Base-by-base conservation (phyloP, 1,140 invertebrate genomes). In the Drosophila micromelanica region DNA sequence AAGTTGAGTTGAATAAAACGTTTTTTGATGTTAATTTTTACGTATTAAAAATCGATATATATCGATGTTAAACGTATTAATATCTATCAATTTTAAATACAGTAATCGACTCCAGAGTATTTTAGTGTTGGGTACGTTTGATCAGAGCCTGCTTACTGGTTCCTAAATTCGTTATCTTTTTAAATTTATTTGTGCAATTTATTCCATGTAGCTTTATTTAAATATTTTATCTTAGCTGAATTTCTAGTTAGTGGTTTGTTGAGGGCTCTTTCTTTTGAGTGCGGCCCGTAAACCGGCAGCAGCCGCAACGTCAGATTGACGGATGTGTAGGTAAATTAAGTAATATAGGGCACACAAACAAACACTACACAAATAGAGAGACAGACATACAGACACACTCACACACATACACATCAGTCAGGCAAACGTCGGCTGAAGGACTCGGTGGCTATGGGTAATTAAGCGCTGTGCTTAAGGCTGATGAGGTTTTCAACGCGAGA, bases 401-500 rank as follows among this genome's bases (percentile, higher is more conserved):
- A 49, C 13, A n/a, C 12, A 15, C 35, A 56, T 27, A 35, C 48
- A 43, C 17, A 55, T 40, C 12, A 35, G 38, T 38, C 40, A 61
- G 23, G 20, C 38, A 64, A 35, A 48, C 64, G 15, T 55, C 62
- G 27, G 12, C 30, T 30, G 17, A 74, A 62, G 72, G 51, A 78
- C 62, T 37, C 15, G 64, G 11, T 32, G 20, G 35, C 56, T 78
- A 74, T 62, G 61, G 80, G 77, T 79, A 85, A 85, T 85, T 85
- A 85, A 86, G 80, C 62, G 52, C 57, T 67, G 81, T 77, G 73
- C 81, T 86, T 82, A 86, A 81, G 71, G 75, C 78, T 87, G 79
- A 87, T 87, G 76, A 87, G 84, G 84, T 84, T 87, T 89, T 82
- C 75, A 78, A 49, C 84, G 52, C 74, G 71, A 87, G 82, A 86